These are phyloP conservation scores for Napeogenes inachia DNA, from an alignment of 2,888 invertebrate genomes.

Conservation along the genomic window DNA sequence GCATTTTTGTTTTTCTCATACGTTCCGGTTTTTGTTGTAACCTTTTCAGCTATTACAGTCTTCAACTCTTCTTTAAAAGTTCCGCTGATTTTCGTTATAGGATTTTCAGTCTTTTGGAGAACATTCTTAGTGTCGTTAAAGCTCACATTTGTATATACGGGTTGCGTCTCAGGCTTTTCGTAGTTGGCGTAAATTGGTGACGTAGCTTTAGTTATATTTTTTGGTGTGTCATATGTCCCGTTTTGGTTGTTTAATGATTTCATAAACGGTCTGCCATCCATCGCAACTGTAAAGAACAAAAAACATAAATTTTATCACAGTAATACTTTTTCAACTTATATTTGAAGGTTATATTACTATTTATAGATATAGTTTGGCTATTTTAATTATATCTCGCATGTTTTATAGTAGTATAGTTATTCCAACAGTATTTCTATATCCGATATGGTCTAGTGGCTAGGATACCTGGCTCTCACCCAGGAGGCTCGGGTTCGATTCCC, in stretches of 20 bases:
- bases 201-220: constrained; percentile 40
- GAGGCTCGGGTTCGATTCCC: constrained; percentile 85
- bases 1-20: constrained; percentile 6
- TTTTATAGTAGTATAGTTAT: neutral
- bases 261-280: constrained; percentile 64
- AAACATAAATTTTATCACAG: neutral
- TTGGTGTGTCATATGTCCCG: constrained; percentile 52
- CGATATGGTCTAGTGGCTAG: constrained; percentile 82
- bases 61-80: constrained; percentile 63
- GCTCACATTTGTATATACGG: constrained; percentile 58
- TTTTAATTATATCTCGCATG: too few species aligned
- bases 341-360: too few species aligned
- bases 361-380: too few species aligned
- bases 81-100: constrained; percentile 45
- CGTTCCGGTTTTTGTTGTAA: constrained; percentile 27
- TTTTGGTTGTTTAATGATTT: constrained; percentile 47
- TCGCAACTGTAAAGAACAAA: constrained; percentile 54
- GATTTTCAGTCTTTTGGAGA: constrained; percentile 60
- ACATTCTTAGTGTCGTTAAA: constrained; percentile 49
- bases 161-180: constrained; percentile 48
- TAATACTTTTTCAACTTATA: too few species aligned
- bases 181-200: constrained; percentile 63
- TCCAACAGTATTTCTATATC: constrained; percentile 35
- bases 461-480: constrained; percentile 84
- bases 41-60: constrained; percentile 57